Conservation (phyloP, 2,797 vertebrate species). For the Austrolebias charrua region DNA sequence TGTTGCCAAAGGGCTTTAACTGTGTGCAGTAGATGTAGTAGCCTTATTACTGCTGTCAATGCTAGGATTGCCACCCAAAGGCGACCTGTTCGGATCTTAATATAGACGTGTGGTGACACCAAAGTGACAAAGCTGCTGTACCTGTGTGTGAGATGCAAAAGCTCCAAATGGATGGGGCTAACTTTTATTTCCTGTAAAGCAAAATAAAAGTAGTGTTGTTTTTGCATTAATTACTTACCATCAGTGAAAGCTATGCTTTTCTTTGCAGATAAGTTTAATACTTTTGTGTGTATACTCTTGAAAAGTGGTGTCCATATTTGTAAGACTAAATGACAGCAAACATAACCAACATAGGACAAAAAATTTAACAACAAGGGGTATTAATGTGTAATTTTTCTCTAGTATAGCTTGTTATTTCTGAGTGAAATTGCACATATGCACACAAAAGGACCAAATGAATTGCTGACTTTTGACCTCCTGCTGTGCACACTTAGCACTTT, state of each 20-base stretch:
- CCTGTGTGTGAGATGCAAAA: constrained; percentile 16
- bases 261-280: too few species aligned
- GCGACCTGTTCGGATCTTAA: constrained; percentile 55
- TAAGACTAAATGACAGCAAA: too few species aligned
- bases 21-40: constrained; percentile 47
- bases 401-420: too few species aligned
- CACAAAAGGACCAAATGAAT: background rate
- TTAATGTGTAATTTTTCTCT: too few species aligned
- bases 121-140: constrained; percentile 34
- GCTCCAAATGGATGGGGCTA: too few species aligned
- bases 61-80: constrained; percentile 41
- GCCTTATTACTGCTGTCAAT: constrained; percentile 61
- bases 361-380: too few species aligned
- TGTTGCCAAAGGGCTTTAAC: constrained; percentile 38
- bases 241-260: too few species aligned
- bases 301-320: too few species aligned
- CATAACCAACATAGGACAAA: too few species aligned
- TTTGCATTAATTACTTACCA: too few species aligned
- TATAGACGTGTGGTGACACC: constrained; percentile 63
- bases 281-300: too few species aligned
- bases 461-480: constrained; percentile 22
- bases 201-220: constrained; percentile 18
- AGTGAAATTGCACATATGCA: background rate
- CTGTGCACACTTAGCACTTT: constrained; percentile 37
- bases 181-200: constrained; percentile 31